Evolutionary conservation across 2,797 vertebrate species (phyloP), one percentile per base, ranked within the genome.

Genomic region (Galaxias olidus): DNA sequence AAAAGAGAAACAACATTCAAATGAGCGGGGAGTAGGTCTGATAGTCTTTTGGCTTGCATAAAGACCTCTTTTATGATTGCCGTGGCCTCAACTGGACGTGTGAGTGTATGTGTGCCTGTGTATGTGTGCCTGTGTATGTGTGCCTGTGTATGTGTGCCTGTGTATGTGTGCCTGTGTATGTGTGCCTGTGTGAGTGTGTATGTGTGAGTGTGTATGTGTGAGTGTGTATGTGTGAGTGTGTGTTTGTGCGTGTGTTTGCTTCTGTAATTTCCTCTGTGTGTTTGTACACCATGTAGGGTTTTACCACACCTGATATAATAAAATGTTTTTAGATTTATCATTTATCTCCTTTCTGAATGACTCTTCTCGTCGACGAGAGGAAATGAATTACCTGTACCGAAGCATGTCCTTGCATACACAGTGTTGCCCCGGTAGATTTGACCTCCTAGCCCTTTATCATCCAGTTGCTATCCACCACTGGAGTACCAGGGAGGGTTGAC

Each of bases 261-360:
- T 46, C 76, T 79, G 76, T 79, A 51, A 45, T 42, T 59, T 30
- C 55, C 17, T 83, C 73, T 86, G 82, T 2, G 30, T 30, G 30
- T 30, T 30, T 30, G 30, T 30, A 6, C 30, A 30, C 3, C 85
- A 74, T 80, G 79, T 65, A 76, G 77, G 1, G 71, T 86, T 87
- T 81, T 86, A 86, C 83, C 77, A 84, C 75, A 54, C 42, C 77
- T 59, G 68, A 40, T 73, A 68, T 80, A 69, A 84, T 84, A 79
- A 65, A 57, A 84, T 61, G 19, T 77, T 82, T 86, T 86, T 86
- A 81, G 85, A 78, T 42, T 69, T 44, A 19, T 6, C 58, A 50
- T 76, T 85, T 76, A 76, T 85, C 69, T 46, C 0, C 0, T 49
- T 18, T 47, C 12, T 9, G 45, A 71, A 57, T 64, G 73, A 71